Base-by-base conservation (phyloP, 2,888 invertebrate genomes). In the Drosophila sordidula region DNA sequence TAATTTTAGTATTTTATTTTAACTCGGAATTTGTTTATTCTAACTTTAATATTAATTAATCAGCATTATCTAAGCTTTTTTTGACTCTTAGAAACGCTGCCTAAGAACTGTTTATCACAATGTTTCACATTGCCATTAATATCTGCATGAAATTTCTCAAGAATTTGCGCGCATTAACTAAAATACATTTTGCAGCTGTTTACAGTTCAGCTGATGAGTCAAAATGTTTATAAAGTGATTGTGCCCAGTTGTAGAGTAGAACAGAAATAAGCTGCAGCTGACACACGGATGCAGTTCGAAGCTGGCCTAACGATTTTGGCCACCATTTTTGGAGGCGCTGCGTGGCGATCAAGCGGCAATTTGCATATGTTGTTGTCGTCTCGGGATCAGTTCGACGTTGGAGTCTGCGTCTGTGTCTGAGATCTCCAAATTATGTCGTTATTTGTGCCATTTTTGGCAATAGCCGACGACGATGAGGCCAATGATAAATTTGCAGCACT, bases 341-440 rank as follows among this genome's bases (percentile, higher is more conserved):
- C 62, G 36, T 45, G 52, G 32, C 59, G 52, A 41, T 77, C 67
- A 47, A 61, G 50, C 55, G 34, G 72, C 85, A 70, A 83, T 83
- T 88, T 83, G 83, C 83, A 83, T 83, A 78, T 47, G 67, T 64
- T 59, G 18, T 46, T 9, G 54, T 46, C 44, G 46, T 55, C 55
- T 50, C 39, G 38, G 16, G 42, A 68, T 68, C 67, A 18, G 50
- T 38, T 44, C 32, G 26, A 25, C 41, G 41, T 44, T 36, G 32
- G 5, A 6, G 41, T 16, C 64, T 52, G 29, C 11, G 39, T 41
- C 36, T 64, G 57, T 26, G 73, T 56, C 59, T 63, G 55, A 67
- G 73, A 87, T 89, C 84, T 80, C 70, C 88, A 90, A 89, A 89
- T 89, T 90, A 89, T 90, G 89, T 90, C 90, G 90, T 90, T 89